Evolutionary conservation across 2,113 vertebrate genomes (phyloP).

Genomic region (Paraplagusia blochii): DNA sequence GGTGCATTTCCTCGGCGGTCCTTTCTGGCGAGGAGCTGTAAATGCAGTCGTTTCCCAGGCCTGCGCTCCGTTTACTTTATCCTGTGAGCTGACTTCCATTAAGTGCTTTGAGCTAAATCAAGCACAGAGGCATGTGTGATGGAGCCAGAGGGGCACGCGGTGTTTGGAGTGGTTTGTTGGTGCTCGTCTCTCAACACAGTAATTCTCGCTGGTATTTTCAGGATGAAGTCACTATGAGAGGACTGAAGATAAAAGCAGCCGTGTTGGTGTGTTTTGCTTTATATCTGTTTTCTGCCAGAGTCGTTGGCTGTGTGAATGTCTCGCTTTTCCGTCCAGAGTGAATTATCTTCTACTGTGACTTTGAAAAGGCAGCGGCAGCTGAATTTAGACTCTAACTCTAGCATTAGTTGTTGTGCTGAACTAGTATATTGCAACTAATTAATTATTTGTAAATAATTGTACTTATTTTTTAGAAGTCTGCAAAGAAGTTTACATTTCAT

Average conservation of each 20-base stretch:
- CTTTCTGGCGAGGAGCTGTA: slow-evolving; percentile 31
- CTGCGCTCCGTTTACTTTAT: slow-evolving; percentile 30
- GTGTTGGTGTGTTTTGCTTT: background rate
- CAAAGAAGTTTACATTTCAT: too few species aligned
- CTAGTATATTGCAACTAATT: too few species aligned
- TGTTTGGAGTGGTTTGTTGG: slow-evolving; percentile 18
- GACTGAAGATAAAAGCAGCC: slow-evolving; percentile 18
- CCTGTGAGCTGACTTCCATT: slow-evolving; percentile 26
- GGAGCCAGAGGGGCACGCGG: slow-evolving; percentile 24
- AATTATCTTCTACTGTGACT: background rate
- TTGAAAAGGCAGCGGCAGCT: background rate
- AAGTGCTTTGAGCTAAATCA: slow-evolving; percentile 45
- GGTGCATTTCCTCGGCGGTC: slow-evolving; percentile 29
- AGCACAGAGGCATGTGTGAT: slow-evolving; percentile 40
- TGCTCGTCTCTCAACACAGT: background rate
- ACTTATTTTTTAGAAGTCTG: too few species aligned
- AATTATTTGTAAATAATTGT: too few species aligned
- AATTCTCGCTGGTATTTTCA: slow-evolving; percentile 8
- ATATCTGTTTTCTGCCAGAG: slow-evolving; percentile 3
- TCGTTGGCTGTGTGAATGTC: slow-evolving; percentile 12
- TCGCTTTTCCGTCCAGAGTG: slow-evolving; percentile 2
- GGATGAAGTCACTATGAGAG: slow-evolving; percentile 17
- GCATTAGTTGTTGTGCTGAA: too few species aligned
- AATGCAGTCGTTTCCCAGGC: slow-evolving; percentile 39
- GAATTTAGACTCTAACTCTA: too few species aligned